Conservation (phyloP, 2,797 vertebrate species). For the Mycteria americana region DNA sequence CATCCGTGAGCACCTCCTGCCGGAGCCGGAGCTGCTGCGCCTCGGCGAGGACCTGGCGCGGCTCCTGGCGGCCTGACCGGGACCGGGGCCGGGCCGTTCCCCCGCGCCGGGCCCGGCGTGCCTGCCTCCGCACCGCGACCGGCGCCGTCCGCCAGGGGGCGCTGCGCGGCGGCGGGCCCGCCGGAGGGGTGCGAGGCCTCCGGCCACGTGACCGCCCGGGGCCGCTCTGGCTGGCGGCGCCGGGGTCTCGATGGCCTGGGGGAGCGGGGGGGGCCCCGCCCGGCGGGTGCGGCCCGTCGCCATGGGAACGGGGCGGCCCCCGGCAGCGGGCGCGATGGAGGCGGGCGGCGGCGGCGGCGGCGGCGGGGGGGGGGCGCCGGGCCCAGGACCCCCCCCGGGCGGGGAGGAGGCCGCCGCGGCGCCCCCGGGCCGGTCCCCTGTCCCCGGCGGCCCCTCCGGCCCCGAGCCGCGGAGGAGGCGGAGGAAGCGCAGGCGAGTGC, state of each 20-base stretch:
- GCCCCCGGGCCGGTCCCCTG: neutral
- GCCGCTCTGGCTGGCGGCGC: neutral
- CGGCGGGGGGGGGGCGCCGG: neutral
- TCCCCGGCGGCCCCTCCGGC: too few relatives aligned
- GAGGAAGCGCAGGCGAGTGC: neutral
- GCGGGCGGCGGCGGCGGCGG: neutral
- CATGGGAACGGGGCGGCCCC: neutral
- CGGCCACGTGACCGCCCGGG: neutral
- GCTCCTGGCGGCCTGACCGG: neutral
- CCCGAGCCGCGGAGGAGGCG: neutral
- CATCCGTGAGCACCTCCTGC: slow-evolving; percentile 78
- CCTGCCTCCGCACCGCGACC: too few relatives aligned
- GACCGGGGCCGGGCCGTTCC: too few relatives aligned
- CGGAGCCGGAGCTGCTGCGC: slow-evolving; percentile 70
- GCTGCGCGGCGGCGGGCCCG: neutral
- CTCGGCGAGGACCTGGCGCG: slow-evolving; percentile 69
- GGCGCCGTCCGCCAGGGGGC: neutral
- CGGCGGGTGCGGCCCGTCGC: neutral
- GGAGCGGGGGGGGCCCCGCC: neutral
- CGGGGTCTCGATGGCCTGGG: neutral
- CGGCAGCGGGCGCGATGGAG: neutral
- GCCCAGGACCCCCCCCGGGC: neutral
- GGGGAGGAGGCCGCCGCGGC: too few relatives aligned
- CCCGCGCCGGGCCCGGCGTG: neutral
- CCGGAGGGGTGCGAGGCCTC: neutral